These are phyloP conservation scores for Gonioctena quinquepunctata DNA, from an alignment of 1,140 invertebrate genomes.

Conservation along the genomic window DNA sequence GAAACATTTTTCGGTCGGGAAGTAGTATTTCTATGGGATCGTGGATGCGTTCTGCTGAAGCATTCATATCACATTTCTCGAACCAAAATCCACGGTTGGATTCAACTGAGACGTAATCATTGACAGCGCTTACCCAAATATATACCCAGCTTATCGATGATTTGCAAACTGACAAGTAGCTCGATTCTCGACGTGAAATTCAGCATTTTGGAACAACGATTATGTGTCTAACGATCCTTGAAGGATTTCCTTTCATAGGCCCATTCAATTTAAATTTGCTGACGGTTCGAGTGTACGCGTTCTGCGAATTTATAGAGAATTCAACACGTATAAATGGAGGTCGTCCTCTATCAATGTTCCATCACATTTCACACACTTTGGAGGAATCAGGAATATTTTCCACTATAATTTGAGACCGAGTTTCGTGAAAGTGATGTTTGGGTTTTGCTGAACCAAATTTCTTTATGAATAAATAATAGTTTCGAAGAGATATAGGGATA, in stretches of 20 bases:
- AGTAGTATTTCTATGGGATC: too few relatives aligned
- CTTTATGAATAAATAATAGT: too few relatives aligned
- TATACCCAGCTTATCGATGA: neutral
- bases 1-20: too few relatives aligned
- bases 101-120: neutral
- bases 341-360: neutral
- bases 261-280: conserved; percentile 6
- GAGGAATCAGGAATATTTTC: neutral
- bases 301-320: neutral
- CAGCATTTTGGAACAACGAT: neutral
- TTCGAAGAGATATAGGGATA: too few relatives aligned
- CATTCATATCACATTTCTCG: too few relatives aligned
- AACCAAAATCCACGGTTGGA: too few relatives aligned
- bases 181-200: neutral
- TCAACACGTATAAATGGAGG: neutral
- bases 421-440: too few relatives aligned
- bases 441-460: too few relatives aligned
- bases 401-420: neutral
- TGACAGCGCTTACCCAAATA: neutral
- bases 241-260: neutral
- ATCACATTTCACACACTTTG: neutral
- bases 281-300: conserved; percentile 1
- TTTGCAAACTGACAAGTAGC: neutral
- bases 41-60: too few relatives aligned
- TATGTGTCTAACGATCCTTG: neutral